Evolutionary conservation across 2,888 invertebrate genomes (phyloP).

Genomic region (Pterobdella sp.): DNA sequence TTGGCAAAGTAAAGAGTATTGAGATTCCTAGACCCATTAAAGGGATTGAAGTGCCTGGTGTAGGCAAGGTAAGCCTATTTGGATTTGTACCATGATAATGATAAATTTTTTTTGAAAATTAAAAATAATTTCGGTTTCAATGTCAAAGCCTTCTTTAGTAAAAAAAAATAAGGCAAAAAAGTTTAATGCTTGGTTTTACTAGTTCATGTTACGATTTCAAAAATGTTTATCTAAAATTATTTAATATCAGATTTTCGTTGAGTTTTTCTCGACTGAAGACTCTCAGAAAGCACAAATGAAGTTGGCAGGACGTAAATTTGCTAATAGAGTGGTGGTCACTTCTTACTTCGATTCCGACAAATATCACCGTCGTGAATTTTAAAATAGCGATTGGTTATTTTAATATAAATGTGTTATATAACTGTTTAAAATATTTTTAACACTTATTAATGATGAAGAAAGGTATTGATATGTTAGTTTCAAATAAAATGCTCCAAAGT

Average conservation of each 20-base stretch:
- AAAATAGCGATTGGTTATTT: conserved; percentile 46
- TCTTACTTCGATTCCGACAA: conserved; percentile 97
- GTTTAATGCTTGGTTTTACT: no score
- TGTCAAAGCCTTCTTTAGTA: no score
- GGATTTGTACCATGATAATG: not conserved
- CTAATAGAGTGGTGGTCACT: conserved; percentile 93
- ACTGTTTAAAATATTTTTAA: no score
- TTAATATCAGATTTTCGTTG: conserved; percentile 78
- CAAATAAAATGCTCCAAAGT: not conserved
- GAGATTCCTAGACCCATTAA: conserved; percentile 94
- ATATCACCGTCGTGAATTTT: conserved; percentile 94
- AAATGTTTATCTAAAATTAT: conserved; percentile 2
- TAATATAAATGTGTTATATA: not conserved
- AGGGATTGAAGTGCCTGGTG: conserved; percentile 90
- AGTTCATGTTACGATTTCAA: no score
- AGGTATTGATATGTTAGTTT: not conserved
- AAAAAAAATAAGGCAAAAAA: no score
- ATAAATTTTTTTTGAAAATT: not conserved
- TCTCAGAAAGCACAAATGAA: conserved; percentile 97
- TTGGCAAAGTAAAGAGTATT: conserved; percentile 82
- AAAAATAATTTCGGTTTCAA: no score
- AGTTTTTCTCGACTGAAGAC: conserved; percentile 89
- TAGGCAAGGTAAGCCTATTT: conserved; percentile 69
- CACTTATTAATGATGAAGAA: not conserved
- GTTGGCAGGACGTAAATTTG: conserved; percentile 92